Base-by-base conservation (phyloP, 2,888 invertebrate genomes). In the Brenthis hecate region DNA sequence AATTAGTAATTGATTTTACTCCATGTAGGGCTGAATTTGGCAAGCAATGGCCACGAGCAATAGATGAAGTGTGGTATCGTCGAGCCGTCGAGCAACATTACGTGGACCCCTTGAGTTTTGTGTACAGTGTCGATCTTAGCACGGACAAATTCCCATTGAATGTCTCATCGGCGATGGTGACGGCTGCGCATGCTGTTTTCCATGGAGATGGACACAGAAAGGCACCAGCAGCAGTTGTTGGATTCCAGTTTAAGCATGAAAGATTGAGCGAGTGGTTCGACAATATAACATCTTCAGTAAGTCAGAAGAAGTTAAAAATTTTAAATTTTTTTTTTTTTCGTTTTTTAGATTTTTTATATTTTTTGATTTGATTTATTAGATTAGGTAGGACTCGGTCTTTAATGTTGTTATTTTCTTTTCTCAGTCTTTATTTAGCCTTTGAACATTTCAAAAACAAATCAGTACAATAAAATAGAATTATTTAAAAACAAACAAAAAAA, bases 41-140 rank as follows among this genome's bases (percentile, higher is more conserved):
- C 72, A 94, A 95, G 73, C 92, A 95, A 65, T 96, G 96, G 87
- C 95, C 95, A 6, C 94, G 94, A 60, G 96, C 98, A 1, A 97
- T 97, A 60, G 97, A 98, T 82, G 98, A 98, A 85, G 94, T 96
- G 19, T 98, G 97, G 97, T 98, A 98, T 84, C 95, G 95, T 72
- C 94, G 97, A 14, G 97, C 98, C 0, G 97, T 98, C 0, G 97
- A 98, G 76, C 97, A 97, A 78, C 95, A 97, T 86, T 96, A 96
- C 80, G 92, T 96, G 14, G 91, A 97, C 74, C 94, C 96, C 0
- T 94, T 95, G 47, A 96, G 96, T 78, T 98, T 97, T 83, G 96
- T 98, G 0, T 98, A 96, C 85, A 91, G 91, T 69, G 85, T 86
- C 1, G 89, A 91, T 11, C 74, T 89, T 53, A 90, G 82, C 76